These are phyloP conservation scores for Ganaspis brasiliensis DNA, from an alignment of 2,888 invertebrate genomes.

Conservation along the genomic window DNA sequence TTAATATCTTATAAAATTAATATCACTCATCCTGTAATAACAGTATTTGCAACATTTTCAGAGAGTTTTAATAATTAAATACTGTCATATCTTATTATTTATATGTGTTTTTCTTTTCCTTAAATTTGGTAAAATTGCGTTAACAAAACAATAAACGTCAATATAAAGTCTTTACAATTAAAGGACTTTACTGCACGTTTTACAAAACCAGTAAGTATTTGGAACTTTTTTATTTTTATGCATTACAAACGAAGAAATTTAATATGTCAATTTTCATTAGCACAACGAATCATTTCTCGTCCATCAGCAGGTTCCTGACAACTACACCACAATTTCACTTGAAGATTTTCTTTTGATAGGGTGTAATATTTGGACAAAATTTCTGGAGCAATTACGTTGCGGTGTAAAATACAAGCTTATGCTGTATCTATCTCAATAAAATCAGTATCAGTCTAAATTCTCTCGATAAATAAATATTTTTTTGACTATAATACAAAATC, in stretches of 20 bases:
- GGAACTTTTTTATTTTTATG: background rate
- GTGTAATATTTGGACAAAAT: background rate
- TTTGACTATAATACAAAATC: constrained; percentile 6
- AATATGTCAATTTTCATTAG: constrained; percentile 12
- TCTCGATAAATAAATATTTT: background rate
- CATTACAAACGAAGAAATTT: constrained; percentile 4
- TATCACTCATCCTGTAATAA: too few species aligned
- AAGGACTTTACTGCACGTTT: background rate
- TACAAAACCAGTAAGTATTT: constrained; percentile 8
- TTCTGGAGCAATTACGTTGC: constrained; percentile 11
- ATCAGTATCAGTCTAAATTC: background rate
- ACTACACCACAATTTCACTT: constrained; percentile 3
- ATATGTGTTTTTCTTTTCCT: too few species aligned
- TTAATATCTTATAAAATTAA: too few species aligned
- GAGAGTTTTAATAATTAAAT: too few species aligned
- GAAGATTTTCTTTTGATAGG: background rate
- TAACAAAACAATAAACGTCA: too few species aligned
- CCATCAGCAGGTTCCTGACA: constrained; percentile 10
- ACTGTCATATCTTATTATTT: too few species aligned
- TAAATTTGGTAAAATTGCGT: too few species aligned
- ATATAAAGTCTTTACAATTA: background rate
- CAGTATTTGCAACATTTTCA: too few species aligned
- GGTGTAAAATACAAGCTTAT: background rate
- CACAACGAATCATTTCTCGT: constrained; percentile 23
- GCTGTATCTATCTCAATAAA: background rate